These are phyloP conservation scores for Horisme vitalbata DNA, from an alignment of 2,888 invertebrate genomes.

Conservation along the genomic window DNA sequence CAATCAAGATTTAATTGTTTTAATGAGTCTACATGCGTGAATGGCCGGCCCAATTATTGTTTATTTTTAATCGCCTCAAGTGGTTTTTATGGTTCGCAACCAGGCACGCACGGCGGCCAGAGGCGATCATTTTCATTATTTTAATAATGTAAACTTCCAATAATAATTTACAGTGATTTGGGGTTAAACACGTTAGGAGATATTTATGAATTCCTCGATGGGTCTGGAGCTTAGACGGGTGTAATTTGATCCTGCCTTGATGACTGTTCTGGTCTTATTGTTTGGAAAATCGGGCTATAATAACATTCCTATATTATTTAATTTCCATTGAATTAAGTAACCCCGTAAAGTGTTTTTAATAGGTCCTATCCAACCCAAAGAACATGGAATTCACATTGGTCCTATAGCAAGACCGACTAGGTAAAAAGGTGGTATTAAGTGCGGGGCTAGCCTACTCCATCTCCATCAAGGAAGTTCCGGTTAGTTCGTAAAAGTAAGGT, in stretches of 20 bases:
- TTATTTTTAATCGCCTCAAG: slow-evolving; percentile 83
- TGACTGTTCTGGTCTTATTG: slow-evolving; percentile 52
- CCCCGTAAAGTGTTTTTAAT: too few species aligned
- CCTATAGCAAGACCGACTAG: too few species aligned
- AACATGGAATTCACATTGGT: too few species aligned
- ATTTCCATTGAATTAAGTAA: not conserved
- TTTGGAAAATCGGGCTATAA: slow-evolving; percentile 37
- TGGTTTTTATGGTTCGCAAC: slow-evolving; percentile 81
- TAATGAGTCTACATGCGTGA: slow-evolving; percentile 83
- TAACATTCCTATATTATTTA: slow-evolving; percentile 2
- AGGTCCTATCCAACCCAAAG: too few species aligned
- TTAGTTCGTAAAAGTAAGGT: too few species aligned
- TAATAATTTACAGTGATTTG: slow-evolving; percentile 83
- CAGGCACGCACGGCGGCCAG: slow-evolving; percentile 76
- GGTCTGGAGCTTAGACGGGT: slow-evolving; percentile 61
- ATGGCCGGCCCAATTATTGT: slow-evolving; percentile 82
- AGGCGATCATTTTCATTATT: slow-evolving; percentile 82
- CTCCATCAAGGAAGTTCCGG: too few species aligned
- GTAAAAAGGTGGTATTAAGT: too few species aligned
- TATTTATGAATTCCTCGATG: slow-evolving; percentile 75
- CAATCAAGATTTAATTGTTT: slow-evolving; percentile 84
- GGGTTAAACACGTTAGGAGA: slow-evolving; percentile 81
- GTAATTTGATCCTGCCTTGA: slow-evolving; percentile 68
- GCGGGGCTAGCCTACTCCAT: too few species aligned
- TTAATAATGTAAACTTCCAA: slow-evolving; percentile 83